Evolutionary conservation across 2,113 vertebrate genomes (phyloP), one percentile per base, ranked within the genome.

Genomic region (Ammodytes marinus): DNA sequence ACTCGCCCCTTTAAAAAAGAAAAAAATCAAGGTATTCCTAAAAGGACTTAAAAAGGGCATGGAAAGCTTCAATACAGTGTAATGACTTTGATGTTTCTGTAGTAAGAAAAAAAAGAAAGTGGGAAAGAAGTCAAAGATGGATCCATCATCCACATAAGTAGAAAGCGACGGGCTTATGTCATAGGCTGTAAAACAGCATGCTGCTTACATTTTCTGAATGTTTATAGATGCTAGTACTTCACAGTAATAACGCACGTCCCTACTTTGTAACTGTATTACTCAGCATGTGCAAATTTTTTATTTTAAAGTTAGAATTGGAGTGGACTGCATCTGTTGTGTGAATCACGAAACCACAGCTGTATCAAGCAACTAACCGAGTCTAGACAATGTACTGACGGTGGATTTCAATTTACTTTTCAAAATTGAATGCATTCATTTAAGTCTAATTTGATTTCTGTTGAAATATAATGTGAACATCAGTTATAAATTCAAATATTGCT

Each of bases 51-150:
- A 63, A 65, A 55, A 52, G 37, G 59, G 43, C 13, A 65, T 49
- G 40, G 52, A 77, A 70, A 71, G 55, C 58, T 88, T 85, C 72
- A 58, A 59, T 67, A 88, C 69, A 86, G 15, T 79, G 52, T 90
- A 87, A 90, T 69, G 79, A 82, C 66, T 85, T 75, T 79, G 52
- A 65, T 52, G 50, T 54, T 78, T 74, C 72, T 80, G 67, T 13
- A 43, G 52, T 52, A 59, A 39, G 73, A 79, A 49, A 27, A 69
- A 84, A 70, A 50, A 8, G 9, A 39, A 53, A 69, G 27, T 27
- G 46, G 69, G 70, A 75, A 74, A 63, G 63, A 80, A 64, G 15
- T 80, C 50, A 88, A 39, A 75, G 19, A n/a, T 75, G 50, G 73
- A 79, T 89, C 60, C 64, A 81, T 89, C 53, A 75, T 64, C 35